Evolutionary conservation across 1,140 invertebrate genomes (phyloP).

Genomic region (Aplysia californica): DNA sequence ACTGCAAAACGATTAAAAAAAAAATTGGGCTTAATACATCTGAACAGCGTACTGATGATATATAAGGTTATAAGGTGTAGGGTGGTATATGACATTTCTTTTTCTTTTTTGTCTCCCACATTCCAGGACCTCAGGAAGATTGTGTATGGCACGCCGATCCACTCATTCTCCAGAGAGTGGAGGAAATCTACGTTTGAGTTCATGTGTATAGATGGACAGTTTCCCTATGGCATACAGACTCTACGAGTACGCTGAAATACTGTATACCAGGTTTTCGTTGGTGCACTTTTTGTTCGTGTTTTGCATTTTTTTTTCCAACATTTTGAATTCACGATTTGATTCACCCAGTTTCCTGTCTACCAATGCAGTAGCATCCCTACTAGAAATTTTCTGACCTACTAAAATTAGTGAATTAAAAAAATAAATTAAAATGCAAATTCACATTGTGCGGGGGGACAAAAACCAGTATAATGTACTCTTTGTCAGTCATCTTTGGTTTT

Average conservation of each 20-base stretch:
- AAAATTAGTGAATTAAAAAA: neutral
- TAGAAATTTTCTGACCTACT: neutral
- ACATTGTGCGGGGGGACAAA: no score
- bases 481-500: no score
- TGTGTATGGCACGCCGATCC: conserved; percentile 40
- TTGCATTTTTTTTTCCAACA: neutral
- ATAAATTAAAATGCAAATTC: neutral
- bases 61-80: neutral
- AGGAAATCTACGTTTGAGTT: conserved; percentile 40
- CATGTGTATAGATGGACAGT: conserved; percentile 39
- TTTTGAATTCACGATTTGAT: neutral
- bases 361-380: neutral
- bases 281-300: neutral
- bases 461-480: no score
- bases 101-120: no score
- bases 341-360: neutral
- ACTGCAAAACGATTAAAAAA: neutral
- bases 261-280: neutral
- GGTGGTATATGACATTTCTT: neutral
- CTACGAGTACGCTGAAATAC: conserved; percentile 34
- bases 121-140: conserved; percentile 41
- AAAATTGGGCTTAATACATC: neutral
- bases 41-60: neutral
- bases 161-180: conserved; percentile 51
- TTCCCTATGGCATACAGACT: conserved; percentile 49